These are phyloP conservation scores for Leucophenga montana DNA, from an alignment of 2,888 invertebrate genomes.

Conservation along the genomic window DNA sequence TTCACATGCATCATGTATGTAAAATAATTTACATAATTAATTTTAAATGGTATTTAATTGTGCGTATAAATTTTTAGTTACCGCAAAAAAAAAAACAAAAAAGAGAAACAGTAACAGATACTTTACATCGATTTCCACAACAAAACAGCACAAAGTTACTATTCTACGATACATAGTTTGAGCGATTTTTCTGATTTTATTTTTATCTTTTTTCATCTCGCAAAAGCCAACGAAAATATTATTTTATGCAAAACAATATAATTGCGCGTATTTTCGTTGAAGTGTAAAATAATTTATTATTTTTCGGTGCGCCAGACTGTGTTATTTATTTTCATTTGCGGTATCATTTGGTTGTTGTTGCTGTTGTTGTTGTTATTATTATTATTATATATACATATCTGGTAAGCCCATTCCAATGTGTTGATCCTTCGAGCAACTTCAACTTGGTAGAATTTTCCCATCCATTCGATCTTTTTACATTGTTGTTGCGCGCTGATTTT, in stretches of 20 bases:
- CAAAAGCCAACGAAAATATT: conserved; percentile 21
- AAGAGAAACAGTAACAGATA: background rate
- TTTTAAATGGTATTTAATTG: conserved; percentile 33
- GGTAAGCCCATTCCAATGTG: background rate
- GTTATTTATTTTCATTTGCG: conserved; percentile 30
- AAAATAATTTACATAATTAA: conserved; percentile 24
- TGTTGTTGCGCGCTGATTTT: conserved; percentile 16
- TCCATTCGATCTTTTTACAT: background rate
- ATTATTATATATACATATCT: background rate
- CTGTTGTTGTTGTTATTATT: background rate
- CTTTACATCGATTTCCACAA: background rate
- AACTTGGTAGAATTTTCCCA: conserved; percentile 10
- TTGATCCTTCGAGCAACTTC: conserved; percentile 1
- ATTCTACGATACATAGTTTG: background rate
- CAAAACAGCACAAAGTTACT: background rate
- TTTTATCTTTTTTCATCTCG: background rate
- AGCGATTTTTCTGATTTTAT: background rate
- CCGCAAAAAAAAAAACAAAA: background rate
- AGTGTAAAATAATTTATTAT: conserved; percentile 36
- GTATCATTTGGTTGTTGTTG: background rate
- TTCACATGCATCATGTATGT: background rate
- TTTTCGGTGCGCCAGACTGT: conserved; percentile 17
- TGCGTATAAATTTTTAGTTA: conserved; percentile 16
- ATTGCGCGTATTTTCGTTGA: conserved; percentile 23
- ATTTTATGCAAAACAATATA: conserved; percentile 30